Evolutionary conservation across 1,140 invertebrate genomes (phyloP), one percentile per base, ranked within the genome.

Genomic region (Diachasmimorpha longicaudata): DNA sequence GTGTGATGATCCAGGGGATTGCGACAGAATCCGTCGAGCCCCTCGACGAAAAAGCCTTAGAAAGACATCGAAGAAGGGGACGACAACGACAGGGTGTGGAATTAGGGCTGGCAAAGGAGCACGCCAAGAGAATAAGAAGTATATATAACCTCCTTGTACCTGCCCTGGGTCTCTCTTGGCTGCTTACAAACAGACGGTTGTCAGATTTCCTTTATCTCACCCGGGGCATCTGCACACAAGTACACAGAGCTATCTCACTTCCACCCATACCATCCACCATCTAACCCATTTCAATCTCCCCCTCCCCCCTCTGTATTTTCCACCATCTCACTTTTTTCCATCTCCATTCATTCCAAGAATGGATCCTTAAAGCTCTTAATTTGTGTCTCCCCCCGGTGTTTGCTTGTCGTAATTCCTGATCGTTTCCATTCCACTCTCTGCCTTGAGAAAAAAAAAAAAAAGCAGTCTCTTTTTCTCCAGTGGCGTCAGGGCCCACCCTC

Each of bases 171-270:
- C 77, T 72, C 77, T 75, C 70, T 78, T 70, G 77, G 79, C 81
- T 85, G 84, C 84, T 85, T 86, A 84, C 86, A 85, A 87, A 87
- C 85, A 85, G 82, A 74, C 85, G 84, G 80, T 88, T 86, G 87
- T 88, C 86, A 87, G 87, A 87, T 88, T 87, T 87, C 84, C 82
- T 88, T 87, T 89, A 89, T 88, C 87, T 89, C 82, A 82, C 74
- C 74, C 76, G 78, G 78, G 80, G 83, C 83, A 89, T 88, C 86
- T 85, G 85, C 82, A 79, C 42, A 75, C 23, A 63, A 21, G 52
- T 23, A 39, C 23, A 39, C 46, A 58, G n/a, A 48, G 37, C 66
- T 21, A 63, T 39, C 69, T 72, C 71, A 75, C 68, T 39, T 52
- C 55, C 31, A 55, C 72, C 48, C 48, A 52, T 78, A 2, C 58